Evolutionary conservation across 2,113 vertebrate genomes (phyloP), one percentile per base, ranked within the genome.

Genomic region (Tetrax tetrax): DNA sequence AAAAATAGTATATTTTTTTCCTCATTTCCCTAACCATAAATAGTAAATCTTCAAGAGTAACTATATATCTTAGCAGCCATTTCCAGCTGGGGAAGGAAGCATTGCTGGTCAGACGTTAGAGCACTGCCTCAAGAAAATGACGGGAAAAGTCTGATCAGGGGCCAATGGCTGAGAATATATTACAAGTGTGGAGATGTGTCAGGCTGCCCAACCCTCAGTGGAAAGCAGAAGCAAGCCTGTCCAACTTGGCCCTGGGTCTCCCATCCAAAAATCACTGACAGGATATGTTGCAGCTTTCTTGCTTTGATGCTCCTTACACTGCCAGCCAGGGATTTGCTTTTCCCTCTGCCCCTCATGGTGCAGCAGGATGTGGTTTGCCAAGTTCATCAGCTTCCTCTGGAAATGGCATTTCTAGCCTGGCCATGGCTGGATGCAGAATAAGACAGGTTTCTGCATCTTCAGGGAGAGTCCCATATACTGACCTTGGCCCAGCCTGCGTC

Each of bases 281-380:
- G 16, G 31, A 4, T 61, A n/a, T 3, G 3, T n/a, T 65, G 41
- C n/a, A 81, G 24, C 24, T 87, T 87, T 94, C 65, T 89, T 89
- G 11, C 64, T 93, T 91, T 43, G 43, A 74, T 82, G 23, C 10
- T 82, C 7, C 43, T 78, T 84, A 31, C 53, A 84, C 65, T 94
- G 43, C 61, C 56, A 84, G 74, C 9, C 3, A 50, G n/a, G 13
- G 37, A 84, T 83, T 91, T 89, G 54, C 31, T 87, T 47, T 57
- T 66, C 13, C 22, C 4, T 45, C 2, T 38, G 18, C 33, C 41
- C 2, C 13, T 83, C 0, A 0, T 22, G 20, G 19, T 70, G 38
- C n/a, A 74, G 59, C 21, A 66, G 43, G 51, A 60, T 54, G 17
- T 6, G 2, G 12, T 63, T 53, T 70, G 69, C 64, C 60, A 84